Evolutionary conservation across 2,888 invertebrate genomes (phyloP), one percentile per base, ranked within the genome.

Genomic region (Drosophila subsilvestris): DNA sequence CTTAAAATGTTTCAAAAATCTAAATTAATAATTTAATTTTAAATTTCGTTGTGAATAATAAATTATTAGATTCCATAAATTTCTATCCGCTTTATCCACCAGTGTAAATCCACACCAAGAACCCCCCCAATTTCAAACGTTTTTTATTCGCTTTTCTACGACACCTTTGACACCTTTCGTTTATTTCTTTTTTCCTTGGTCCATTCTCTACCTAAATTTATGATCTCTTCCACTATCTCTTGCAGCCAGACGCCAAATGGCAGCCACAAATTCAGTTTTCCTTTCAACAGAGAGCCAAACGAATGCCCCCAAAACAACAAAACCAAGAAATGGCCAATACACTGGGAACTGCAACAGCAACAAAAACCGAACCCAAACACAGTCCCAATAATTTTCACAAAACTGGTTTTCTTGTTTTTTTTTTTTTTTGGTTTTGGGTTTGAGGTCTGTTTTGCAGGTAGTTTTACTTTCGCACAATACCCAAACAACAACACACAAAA

Each of bases 401-500:
- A 83, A 84, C 86, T 79, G 80, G 83, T 86, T 84, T 82, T 59
- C 54, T 48, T 62, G 48, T 47, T 43, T 53, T 57, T 63, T 67
- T 65, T 50, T 25, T 44, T 63, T 42, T 63, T 45, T 10, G 25
- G 67, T 44, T n/a, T 37, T 69, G 58, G 63, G 61, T 69, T 73
- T 67, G 72, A 75, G 73, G 44, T 54, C 47, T 70, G 74, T 73
- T 75, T 37, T 2, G 85, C 85, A 87, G 85, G 85, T 86, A 87
- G 85, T 85, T 86, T 86, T 87, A 86, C 87, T 86, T 86, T 86
- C 85, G 87, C 85, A 78, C 82, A 79, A 82, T 76, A 80, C 37
- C 12, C 2, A 37, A 37, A 27, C 27, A 27, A 27, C 27, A 14
- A 37, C 43, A 44, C 18, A 57, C 55, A 70, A 51, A 32, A 57